Percentiles rank a stretch among this genome's conserved stretches.
Conservation (phyloP, 2,888 invertebrate genomes). For the Mechanitis mazaeus region DNA sequence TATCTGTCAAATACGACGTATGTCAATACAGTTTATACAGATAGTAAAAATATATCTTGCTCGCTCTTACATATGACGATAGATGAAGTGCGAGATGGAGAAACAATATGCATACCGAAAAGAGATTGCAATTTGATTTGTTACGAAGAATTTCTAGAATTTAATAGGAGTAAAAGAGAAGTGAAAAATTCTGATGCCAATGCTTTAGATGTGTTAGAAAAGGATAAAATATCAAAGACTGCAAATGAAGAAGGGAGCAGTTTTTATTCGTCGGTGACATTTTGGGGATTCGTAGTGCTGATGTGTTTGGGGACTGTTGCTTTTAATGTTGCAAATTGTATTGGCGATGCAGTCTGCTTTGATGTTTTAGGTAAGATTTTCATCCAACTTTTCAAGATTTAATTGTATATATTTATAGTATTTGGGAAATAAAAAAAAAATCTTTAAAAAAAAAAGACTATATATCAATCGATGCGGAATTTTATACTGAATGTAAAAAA, state of each 20-base stretch:
- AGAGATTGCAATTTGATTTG: slow-evolving; percentile 55
- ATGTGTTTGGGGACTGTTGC: slow-evolving; percentile 86
- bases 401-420: too few species aligned
- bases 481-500: too few species aligned
- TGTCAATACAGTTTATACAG: slow-evolving; percentile 52
- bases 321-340: slow-evolving; percentile 89
- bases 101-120: slow-evolving; percentile 48
- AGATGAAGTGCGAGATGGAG: slow-evolving; percentile 42
- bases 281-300: slow-evolving; percentile 84
- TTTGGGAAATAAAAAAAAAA: too few species aligned
- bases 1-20: slow-evolving; percentile 52
- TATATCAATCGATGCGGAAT: too few species aligned
- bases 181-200: slow-evolving; percentile 23
- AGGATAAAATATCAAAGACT: slow-evolving; percentile 25
- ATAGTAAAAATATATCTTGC: slow-evolving; percentile 51
- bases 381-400: too few species aligned
- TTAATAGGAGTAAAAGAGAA: slow-evolving; percentile 34
- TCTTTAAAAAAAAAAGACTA: too few species aligned
- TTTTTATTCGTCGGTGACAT: slow-evolving; percentile 78
- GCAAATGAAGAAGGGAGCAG: slow-evolving; percentile 29
- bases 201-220: slow-evolving; percentile 28
- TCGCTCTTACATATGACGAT: slow-evolving; percentile 53
- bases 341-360: slow-evolving; percentile 94
- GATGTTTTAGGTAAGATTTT: slow-evolving; percentile 83
- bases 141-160: slow-evolving; percentile 40